Base-by-base conservation (phyloP, 2,797 vertebrate species). In the Atherinosoma microstoma region DNA sequence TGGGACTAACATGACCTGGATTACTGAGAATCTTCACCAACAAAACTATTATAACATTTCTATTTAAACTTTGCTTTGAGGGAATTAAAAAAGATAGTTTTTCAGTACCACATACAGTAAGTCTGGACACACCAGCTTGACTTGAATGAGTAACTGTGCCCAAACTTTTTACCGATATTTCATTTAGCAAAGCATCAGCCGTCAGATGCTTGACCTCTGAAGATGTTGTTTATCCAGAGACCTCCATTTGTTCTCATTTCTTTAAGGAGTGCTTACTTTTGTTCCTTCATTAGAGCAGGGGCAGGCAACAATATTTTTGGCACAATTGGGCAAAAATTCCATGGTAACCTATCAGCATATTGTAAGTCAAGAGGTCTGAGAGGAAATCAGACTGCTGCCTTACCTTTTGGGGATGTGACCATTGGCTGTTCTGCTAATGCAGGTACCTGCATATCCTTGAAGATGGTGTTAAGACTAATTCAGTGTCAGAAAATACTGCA, bases 241-340 rank as follows among this genome's bases (percentile, higher is more conserved):
- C 64, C 66, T 75, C 38, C 54, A 24, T 24, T n/a, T 24, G 20
- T 49, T 13, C 53, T 69, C 76, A 80, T 80, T 71, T 82, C 67
- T 36, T 84, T 24, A 84, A 84, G 76, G 73, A 30, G 51, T 59
- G 75, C 58, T 38, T 82, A 45, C 59, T 57, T 72, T 49, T 45
- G 36, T 8, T 35, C 56, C 60, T 73, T 67, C 59, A 78, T 83
- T 72, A 62, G 53, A 53, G 58, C 60, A 64, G 54, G 16, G 54
- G 16, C 54, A 30, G 54, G 29, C 29, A 27, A 10, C 16, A 13
- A 54, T 27, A 12, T 27, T 18, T 8, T 32, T 57, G 6, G n/a
- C 22, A 51, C 12, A 11, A 22, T 51, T 24, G 22, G 2, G 20
- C 9, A 24, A 20, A 24, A 24, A 24, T 22, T 51, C n/a, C 49